A percentile compares a stretch with the other conserved stretches of the same genome.
Conservation (phyloP, 2,113 vertebrate species). For the Alouatta palliata region DNA sequence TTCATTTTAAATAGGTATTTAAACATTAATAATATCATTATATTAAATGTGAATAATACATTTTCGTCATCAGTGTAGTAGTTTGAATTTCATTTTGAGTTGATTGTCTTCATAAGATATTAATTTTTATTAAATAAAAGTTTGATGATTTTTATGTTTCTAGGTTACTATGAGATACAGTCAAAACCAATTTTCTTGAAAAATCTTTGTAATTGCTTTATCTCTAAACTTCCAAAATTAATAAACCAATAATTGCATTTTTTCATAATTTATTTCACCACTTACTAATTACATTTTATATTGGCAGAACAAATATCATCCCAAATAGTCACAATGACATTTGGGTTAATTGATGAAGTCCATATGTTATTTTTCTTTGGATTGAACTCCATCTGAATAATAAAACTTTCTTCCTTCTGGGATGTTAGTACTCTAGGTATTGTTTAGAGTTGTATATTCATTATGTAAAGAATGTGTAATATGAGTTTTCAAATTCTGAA, state of each 20-base stretch:
- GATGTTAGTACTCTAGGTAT: background rate
- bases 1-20: background rate
- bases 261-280: background rate
- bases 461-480: background rate
- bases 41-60: background rate
- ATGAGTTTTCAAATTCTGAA: background rate
- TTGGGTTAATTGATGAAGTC: background rate
- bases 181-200: background rate
- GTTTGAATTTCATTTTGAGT: background rate
- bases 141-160: background rate
- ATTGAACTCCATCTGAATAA: background rate
- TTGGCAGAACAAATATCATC: background rate
- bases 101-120: background rate
- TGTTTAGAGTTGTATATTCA: background rate
- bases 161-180: background rate
- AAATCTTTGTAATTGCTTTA: background rate
- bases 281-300: background rate
- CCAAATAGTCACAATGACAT: background rate
- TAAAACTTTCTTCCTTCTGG: background rate
- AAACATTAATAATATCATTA: background rate
- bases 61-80: background rate
- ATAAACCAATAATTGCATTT: background rate
- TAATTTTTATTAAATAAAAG: background rate
- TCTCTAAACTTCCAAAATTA: background rate
- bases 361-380: background rate